A percentile compares a stretch with the other conserved stretches of the same genome.
Conservation (phyloP, 2,797 vertebrate species). For the Phoebastria nigripes region DNA sequence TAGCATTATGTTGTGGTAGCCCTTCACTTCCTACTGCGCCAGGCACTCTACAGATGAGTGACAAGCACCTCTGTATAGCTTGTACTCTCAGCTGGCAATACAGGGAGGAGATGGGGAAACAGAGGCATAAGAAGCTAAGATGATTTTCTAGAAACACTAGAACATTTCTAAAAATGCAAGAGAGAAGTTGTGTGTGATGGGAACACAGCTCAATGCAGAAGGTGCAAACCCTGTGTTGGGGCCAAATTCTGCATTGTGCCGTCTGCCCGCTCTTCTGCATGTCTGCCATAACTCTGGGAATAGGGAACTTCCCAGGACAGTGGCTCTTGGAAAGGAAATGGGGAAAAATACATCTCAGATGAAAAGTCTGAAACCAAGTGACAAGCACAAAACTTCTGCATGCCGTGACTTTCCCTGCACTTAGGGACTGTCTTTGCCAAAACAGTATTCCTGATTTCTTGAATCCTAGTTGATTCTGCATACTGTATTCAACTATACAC, state of each 20-base stretch:
- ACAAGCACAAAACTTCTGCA: neutral
- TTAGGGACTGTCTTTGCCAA: neutral
- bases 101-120: neutral
- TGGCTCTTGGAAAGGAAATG: neutral
- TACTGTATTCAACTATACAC: neutral
- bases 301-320: neutral
- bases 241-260: neutral
- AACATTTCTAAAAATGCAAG: neutral
- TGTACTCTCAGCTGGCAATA: neutral
- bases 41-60: neutral
- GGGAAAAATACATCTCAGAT: neutral
- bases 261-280: neutral
- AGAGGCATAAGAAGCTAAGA: neutral
- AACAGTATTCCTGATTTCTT: neutral
- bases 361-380: neutral
- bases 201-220: neutral
- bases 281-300: neutral
- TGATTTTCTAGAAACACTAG: neutral
- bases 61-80: neutral
- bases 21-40: neutral
- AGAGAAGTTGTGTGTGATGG: neutral
- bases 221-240: neutral
- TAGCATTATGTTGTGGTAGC: neutral
- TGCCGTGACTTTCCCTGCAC: fast-evolving
- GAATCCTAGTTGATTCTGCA: neutral